Evolutionary conservation across 1,140 invertebrate species (phyloP).

Genomic region (Lordiphosa stackelbergi): DNA sequence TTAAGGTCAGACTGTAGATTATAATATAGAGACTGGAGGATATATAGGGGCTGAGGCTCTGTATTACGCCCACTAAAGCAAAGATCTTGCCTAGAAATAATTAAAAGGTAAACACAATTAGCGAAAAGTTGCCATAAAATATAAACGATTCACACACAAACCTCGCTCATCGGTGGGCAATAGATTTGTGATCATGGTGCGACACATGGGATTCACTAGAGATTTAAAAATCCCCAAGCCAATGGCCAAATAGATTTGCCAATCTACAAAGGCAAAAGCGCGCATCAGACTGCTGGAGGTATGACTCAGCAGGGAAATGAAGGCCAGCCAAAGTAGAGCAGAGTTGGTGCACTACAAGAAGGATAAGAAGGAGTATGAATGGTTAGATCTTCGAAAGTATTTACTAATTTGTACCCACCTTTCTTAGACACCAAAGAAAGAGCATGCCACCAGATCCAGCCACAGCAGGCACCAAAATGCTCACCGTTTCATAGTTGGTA

Average conservation of each 20-base stretch:
- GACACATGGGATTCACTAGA: slow-evolving; percentile 80
- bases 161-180: slow-evolving; percentile 79
- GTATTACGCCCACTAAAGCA: slow-evolving; percentile 80
- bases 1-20: slow-evolving; percentile 80
- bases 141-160: slow-evolving; percentile 5
- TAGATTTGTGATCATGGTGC: slow-evolving; percentile 83
- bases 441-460: slow-evolving; percentile 73
- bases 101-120: neutral
- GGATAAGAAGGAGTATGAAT: neutral
- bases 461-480: slow-evolving; percentile 76
- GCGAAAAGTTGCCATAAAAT: neutral
- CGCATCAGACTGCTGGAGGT: slow-evolving; percentile 77
- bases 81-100: slow-evolving; percentile 79
- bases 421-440: slow-evolving; percentile 79
- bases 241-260: slow-evolving; percentile 81
- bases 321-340: slow-evolving; percentile 45
- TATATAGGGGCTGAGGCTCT: slow-evolving; percentile 80
- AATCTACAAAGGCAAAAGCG: slow-evolving; percentile 80
- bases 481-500: slow-evolving; percentile 78
- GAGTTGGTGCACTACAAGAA: slow-evolving; percentile 49
- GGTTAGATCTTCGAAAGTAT: neutral
- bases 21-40: slow-evolving; percentile 81
- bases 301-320: slow-evolving; percentile 72
- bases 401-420: slow-evolving; percentile 31
- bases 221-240: slow-evolving; percentile 79